Conservation (phyloP, 2,113 vertebrate genomes). For the Falcunculus frontatus region DNA sequence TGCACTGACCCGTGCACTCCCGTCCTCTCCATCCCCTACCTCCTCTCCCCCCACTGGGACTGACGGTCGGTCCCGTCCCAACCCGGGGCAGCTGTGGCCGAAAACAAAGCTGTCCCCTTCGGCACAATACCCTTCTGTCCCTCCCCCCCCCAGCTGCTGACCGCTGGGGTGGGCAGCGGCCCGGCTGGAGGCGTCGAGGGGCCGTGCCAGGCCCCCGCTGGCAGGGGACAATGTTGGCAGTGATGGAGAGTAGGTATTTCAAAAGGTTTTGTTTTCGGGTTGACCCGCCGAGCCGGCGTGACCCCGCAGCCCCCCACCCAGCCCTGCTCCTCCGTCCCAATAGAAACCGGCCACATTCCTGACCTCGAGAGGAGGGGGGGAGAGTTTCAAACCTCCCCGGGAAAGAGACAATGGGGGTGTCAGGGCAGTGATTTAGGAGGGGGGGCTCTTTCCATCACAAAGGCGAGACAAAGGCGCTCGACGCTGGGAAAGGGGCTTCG, state of each 20-base stretch:
- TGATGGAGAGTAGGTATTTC: constrained; percentile 83
- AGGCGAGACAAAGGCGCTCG: constrained; percentile 72
- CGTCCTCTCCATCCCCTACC: constrained; percentile 2
- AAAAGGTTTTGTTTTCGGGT: constrained; percentile 78
- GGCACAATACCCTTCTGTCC: constrained; percentile 80
- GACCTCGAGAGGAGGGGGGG: constrained; percentile 70
- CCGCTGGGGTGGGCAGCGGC: constrained; percentile 72
- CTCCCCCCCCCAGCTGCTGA: constrained; percentile 76
- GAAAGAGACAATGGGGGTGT: constrained; percentile 78
- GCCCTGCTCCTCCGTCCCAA: constrained; percentile 66
- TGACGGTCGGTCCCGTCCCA: constrained; percentile 53
- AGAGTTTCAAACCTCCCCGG: constrained; percentile 71
- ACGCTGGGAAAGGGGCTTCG: constrained; percentile 58
- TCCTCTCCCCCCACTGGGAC: constrained; percentile 12
- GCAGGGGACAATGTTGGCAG: constrained; percentile 82
- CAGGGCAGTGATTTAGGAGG: constrained; percentile 79
- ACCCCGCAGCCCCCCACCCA: constrained; percentile 72
- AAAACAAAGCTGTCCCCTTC: constrained; percentile 72
- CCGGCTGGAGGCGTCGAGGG: constrained; percentile 71
- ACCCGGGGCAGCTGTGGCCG: constrained; percentile 75
- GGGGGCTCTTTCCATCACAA: constrained; percentile 76
- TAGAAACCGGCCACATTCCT: constrained; percentile 79
- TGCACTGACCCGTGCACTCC: constrained; percentile 38
- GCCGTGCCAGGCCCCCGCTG: constrained; percentile 81
- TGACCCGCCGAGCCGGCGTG: constrained; percentile 70